Evolutionary conservation across 2,113 vertebrate genomes (phyloP), one percentile per base, ranked within the genome.

Genomic region (Platanista minor): DNA sequence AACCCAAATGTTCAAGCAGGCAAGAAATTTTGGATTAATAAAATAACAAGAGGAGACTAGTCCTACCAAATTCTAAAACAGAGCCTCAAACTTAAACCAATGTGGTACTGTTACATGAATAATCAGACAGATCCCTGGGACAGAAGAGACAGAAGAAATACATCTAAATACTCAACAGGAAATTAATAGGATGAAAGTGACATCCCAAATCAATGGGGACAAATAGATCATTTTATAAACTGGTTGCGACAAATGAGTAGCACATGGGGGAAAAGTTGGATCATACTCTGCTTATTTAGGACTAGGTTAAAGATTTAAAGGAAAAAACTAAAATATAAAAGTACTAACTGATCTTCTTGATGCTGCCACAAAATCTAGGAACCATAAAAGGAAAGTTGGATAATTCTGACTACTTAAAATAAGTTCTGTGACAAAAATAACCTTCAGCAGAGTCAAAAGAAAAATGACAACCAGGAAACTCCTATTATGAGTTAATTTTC

Each of bases 361-460:
- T 66, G 41, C 91, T 87, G 75, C 92, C 82, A 95, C 81, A 96
- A 95, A 97, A 95, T 61, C 82, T 74, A 90, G 46, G 33, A 96
- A 95, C 77, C 96, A 96, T 93, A 97, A 95, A 97, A 93, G 94
- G 94, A 96, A 95, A 95, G 77, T 13, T 95, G 77, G 88, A 69
- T 96, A 97, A 97, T 96, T 96, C 0, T 95, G 87, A 95, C 71
- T 86, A 82, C 95, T 96, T 94, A 95, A 95, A 96, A 85, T 97
- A 97, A 95, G 72, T 92, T 93, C 94, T 86, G 52, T 59, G 66
- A 93, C 61, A 94, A 95, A 97, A 97, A 95, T 95, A 97, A 97
- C 85, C 78, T 96, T 93, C 87, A 91, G 41, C 92, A 96, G 96
- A 97, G 88, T 90, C 87, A 94, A 96, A 95, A 94, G 94, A 97